Conservation (phyloP, 1,140 invertebrate species). For the Diorhabda carinulata region DNA sequence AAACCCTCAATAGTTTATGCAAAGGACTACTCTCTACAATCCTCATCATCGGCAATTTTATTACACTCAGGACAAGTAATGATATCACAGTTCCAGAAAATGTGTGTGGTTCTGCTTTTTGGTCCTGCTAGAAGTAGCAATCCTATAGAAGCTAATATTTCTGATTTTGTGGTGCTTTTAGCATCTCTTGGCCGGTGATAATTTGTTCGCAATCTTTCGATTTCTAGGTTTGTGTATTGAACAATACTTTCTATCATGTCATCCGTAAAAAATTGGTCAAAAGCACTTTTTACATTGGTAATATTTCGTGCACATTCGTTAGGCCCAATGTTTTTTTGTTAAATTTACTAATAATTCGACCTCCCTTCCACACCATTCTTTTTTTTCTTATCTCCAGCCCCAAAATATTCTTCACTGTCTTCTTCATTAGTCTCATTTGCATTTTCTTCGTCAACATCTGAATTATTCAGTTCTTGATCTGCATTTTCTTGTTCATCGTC, state of each 20-base stretch:
- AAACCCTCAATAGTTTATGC: too few relatives aligned
- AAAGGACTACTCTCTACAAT: too few relatives aligned
- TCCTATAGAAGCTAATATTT: constrained; percentile 3
- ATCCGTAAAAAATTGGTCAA: constrained; percentile 1
- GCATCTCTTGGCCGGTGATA: constrained; percentile 5
- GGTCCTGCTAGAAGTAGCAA: constrained; percentile 7
- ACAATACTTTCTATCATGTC: constrained; percentile 15
- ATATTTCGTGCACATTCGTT: constrained; percentile 6
- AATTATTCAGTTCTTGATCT: constrained; percentile 14
- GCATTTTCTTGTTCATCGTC: constrained; percentile 1
- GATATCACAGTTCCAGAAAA: constrained; percentile 30
- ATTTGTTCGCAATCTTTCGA: neutral
- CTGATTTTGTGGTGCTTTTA: neutral
- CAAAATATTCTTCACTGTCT: constrained; percentile 8
- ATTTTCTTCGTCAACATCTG: constrained; percentile 1
- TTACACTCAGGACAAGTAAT: too few relatives aligned
- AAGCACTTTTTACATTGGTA: constrained; percentile 5
- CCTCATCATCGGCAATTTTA: too few relatives aligned
- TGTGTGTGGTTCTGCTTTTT: constrained; percentile 29
- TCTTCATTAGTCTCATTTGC: neutral
- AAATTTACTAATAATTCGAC: constrained; percentile 7
- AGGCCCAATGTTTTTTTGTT: neutral
- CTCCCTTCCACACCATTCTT: constrained; percentile 6
- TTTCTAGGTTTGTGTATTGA: constrained; percentile 16
- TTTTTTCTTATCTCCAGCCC: constrained; percentile 12